These are phyloP conservation scores for Choristoneura fumiferana DNA, from an alignment of 1,140 invertebrate species.

Conservation along the genomic window DNA sequence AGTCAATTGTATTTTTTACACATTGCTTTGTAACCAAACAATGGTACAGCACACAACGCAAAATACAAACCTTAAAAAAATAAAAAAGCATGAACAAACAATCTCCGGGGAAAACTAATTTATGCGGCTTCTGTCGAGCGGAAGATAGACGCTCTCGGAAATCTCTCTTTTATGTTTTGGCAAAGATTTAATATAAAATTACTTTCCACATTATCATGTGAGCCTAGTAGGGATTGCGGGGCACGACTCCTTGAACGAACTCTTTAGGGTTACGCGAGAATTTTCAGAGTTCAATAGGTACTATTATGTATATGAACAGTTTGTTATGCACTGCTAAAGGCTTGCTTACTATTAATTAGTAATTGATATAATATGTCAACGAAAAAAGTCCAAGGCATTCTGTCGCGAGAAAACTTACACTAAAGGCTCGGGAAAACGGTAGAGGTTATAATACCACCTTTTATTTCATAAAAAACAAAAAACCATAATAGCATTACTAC, in stretches of 20 bases:
- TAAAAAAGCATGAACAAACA: constrained; percentile 70
- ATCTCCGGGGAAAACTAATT: constrained; percentile 73
- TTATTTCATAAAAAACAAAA: no score
- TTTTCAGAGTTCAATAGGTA: no score
- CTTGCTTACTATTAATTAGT: no score
- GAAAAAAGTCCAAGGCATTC: no score
- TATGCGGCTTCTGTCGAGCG: constrained; percentile 59
- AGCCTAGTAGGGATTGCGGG: constrained; percentile 54
- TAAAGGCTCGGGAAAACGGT: no score
- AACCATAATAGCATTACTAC: no score
- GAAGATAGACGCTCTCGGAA: constrained; percentile 53
- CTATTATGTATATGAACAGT: no score
- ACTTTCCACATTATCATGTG: constrained; percentile 71
- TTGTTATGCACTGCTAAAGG: no score
- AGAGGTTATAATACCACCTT: no score
- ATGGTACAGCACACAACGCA: constrained; percentile 24
- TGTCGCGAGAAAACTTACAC: no score
- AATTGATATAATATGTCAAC: no score
- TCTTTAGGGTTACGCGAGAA: not conserved
- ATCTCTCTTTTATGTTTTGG: constrained; percentile 73
- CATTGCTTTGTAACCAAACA: constrained; percentile 38
- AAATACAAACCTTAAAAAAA: constrained; percentile 63
- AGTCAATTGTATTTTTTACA: no score
- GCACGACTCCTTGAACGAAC: constrained; percentile 9
- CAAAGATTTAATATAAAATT: constrained; percentile 76